A percentile compares a stretch with the other conserved stretches of the same genome.
Conservation (phyloP, 2,113 vertebrate genomes). For the Diadophis punctatus region DNA sequence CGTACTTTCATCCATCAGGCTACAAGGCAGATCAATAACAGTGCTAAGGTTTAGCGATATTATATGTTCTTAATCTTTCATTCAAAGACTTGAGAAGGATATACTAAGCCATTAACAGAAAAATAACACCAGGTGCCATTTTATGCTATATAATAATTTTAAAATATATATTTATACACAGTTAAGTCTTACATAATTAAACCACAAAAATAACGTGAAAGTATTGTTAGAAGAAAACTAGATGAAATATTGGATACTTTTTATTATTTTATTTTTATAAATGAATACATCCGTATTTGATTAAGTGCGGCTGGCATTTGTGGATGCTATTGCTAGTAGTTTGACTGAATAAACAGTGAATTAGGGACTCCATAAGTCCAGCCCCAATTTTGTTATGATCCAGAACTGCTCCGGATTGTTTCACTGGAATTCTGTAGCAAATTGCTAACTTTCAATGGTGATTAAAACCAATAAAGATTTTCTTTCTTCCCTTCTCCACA, state of each 20-base stretch:
- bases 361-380: not conserved
- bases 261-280: not conserved
- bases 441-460: not conserved
- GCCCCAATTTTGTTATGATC: not conserved
- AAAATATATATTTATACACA: conserved; percentile 13
- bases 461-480: not conserved
- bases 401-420: not conserved
- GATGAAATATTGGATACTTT: not conserved
- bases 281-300: not conserved
- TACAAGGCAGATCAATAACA: conserved; percentile 35
- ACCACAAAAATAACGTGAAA: not conserved
- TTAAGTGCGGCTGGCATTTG: not conserved
- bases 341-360: not conserved
- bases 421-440: not conserved
- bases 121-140: conserved; percentile 30
- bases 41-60: not conserved
- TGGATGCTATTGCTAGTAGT: not conserved
- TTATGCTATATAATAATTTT: conserved; percentile 49
- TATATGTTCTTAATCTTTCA: conserved; percentile 3
- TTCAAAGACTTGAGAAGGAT: conserved; percentile 24
- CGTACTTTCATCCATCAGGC: conserved; percentile 19
- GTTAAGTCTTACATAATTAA: not conserved
- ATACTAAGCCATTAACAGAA: conserved; percentile 22
- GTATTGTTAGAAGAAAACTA: not conserved
- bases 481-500: not conserved